Base-by-base conservation (phyloP, 2,888 invertebrate genomes). In the Phortica okadai region DNA sequence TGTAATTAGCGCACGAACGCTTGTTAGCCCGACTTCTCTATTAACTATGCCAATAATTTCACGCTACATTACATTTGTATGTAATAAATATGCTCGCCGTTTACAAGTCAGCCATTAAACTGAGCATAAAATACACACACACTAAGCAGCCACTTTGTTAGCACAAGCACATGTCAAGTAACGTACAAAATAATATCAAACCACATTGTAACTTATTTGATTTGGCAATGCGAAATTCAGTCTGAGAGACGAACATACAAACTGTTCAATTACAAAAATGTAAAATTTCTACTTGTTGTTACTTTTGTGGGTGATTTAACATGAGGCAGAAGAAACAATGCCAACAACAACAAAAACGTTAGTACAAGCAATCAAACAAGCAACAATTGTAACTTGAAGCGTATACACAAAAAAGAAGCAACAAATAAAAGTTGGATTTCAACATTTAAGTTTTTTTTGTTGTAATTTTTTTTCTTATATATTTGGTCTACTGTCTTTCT, bases 291-390 rank as follows among this genome's bases (percentile, higher is more conserved):
- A 72, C 70, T 72, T 72, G 70, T 21, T 25, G 11, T 33, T 56
- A 44, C 21, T 72, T 42, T 33, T 72, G 70, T 72, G 70, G 54
- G 70, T 72, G 70, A 72, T 72, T 72, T 72, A 72, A 56, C 70
- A 72, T 72, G 70, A 72, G 66, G 70, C 54, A 72, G 70, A 54
- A 72, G 67, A 33, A 67, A 44, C 67, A 42, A 14, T 8, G n/a
- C 7, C 59, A 11, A 59, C 59, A 59, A 59, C 6, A 59, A 6
- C 59, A 59, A 59, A 16, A 67, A n/a, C 2, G 33, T 33, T 33
- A 33, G 33, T 33, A 33, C 33, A 33, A 10, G 10, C 7, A 41
- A 21, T 64, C 14, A 41, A 41, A 64, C 64, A 64, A 64, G 45
- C 45, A 69, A 45, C 70, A 72, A 72, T 72, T 72, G 70, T 56